These are phyloP conservation scores for Ceratitis capitata DNA, from an alignment of 1,140 invertebrate genomes.

Conservation along the genomic window DNA sequence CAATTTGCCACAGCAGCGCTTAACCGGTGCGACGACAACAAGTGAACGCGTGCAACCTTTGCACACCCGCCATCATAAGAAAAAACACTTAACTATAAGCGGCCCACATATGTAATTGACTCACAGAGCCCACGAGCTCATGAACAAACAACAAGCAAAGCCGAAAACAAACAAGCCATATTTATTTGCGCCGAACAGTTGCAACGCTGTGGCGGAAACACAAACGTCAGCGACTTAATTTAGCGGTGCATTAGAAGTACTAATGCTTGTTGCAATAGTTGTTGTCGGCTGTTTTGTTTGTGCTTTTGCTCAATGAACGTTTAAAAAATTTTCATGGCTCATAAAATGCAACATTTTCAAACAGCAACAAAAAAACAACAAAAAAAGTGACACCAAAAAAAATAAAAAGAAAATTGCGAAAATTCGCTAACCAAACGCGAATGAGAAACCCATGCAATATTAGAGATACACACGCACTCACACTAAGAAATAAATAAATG, in stretches of 20 bases:
- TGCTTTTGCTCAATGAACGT: no score
- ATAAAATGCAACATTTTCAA: constrained; percentile 8
- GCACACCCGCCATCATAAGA: no score
- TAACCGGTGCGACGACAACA: not conserved
- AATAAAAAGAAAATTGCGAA: not conserved
- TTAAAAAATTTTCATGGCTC: constrained; percentile 28
- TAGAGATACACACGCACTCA: not conserved
- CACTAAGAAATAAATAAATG: not conserved
- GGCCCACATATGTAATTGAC: no score
- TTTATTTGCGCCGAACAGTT: not conserved
- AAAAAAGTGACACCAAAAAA: not conserved
- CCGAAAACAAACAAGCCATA: not conserved
- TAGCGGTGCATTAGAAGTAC: not conserved
- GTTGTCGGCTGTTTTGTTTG: no score
- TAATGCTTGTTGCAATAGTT: not conserved
- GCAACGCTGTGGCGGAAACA: not conserved
- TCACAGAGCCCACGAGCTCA: not conserved
- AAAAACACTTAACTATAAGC: not conserved
- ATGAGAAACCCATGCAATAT: not conserved
- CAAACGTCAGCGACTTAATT: not conserved
- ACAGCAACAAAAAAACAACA: not conserved
- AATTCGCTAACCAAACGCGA: constrained; percentile 1
- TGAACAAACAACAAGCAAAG: no score
- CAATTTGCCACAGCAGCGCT: not conserved
- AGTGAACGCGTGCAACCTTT: not conserved